Evolutionary conservation across 2,797 vertebrate genomes (phyloP).

Genomic region (Centropyge bicolor): DNA sequence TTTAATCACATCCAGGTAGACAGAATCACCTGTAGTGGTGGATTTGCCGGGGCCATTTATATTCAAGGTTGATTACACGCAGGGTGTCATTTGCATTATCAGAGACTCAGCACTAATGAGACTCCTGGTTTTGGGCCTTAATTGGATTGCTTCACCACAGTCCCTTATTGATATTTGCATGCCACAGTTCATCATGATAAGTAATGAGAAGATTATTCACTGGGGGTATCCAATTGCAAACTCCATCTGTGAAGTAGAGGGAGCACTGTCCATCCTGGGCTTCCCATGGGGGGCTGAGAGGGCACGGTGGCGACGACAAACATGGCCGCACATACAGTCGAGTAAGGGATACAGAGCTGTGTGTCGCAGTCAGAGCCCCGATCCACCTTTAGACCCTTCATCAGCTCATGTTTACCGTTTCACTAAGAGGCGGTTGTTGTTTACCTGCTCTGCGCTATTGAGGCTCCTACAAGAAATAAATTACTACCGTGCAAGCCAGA

Average conservation of each 20-base stretch:
- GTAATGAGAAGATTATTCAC: conserved; percentile 89
- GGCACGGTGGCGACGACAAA: conserved; percentile 52
- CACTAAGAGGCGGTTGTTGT: conserved; percentile 57
- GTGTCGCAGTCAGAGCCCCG: conserved; percentile 2
- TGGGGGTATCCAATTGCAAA: conserved; percentile 82
- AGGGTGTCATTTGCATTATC: conserved; percentile 86
- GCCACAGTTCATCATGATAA: conserved; percentile 89
- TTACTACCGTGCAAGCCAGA: conserved; percentile 52
- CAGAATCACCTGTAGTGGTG: conserved; percentile 76
- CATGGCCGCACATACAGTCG: conserved; percentile 24
- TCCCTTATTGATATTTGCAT: conserved; percentile 89
- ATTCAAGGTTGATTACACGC: conserved; percentile 84
- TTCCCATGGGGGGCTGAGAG: conserved; percentile 57
- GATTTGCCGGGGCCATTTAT: conserved; percentile 80
- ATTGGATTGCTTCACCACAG: conserved; percentile 87
- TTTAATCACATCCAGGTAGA: conserved; percentile 74
- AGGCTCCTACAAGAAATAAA: conserved; percentile 65
- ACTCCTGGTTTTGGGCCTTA: conserved; percentile 85
- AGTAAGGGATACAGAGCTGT: conserved; percentile 5
- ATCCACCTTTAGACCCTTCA: conserved; percentile 33
- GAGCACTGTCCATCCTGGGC: conserved; percentile 60
- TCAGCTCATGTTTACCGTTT: conserved; percentile 62
- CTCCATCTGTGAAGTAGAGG: conserved; percentile 81
- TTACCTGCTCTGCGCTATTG: conserved; percentile 58
- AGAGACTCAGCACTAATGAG: conserved; percentile 87